phyloP scores from a whole-genome alignment of 2,113 vertebrate genomes.

The Acanthisitta chloris region DNA sequence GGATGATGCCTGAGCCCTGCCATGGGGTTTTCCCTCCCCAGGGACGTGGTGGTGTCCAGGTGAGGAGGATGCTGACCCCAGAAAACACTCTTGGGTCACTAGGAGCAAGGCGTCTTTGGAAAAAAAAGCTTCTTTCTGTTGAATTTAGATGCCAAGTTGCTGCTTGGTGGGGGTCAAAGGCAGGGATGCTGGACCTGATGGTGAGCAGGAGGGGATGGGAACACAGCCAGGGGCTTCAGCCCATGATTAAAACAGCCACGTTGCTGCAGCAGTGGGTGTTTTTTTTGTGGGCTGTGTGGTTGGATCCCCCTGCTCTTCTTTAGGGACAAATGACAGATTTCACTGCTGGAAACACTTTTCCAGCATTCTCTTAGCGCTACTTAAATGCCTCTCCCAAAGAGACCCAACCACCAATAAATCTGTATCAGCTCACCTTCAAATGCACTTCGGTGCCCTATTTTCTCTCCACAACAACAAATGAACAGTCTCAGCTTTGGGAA shows the following conservation, averaged over 20 bases:
- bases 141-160: not conserved
- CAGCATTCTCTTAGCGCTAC: not conserved
- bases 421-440: constrained; percentile 11
- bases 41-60: not conserved
- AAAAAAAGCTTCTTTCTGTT: not conserved
- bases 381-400: not conserved
- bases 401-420: constrained; percentile 6
- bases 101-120: not conserved
- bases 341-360: not conserved
- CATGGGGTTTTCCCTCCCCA: not conserved
- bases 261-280: not conserved
- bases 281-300: not conserved
- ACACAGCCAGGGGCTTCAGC: fast-evolving
- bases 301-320: not conserved
- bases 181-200: fast-evolving
- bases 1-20: not conserved
- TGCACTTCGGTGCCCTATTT: not conserved
- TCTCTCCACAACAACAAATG: not conserved
- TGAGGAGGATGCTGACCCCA: not conserved
- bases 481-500: not conserved
- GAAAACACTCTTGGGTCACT: fast-evolving
- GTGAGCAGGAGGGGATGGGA: fast-evolving
- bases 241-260: not conserved
- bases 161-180: not conserved
- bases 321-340: not conserved